Evolutionary conservation across 1,140 invertebrate genomes (phyloP).

Genomic region (Temnothorax longispinosus): DNA sequence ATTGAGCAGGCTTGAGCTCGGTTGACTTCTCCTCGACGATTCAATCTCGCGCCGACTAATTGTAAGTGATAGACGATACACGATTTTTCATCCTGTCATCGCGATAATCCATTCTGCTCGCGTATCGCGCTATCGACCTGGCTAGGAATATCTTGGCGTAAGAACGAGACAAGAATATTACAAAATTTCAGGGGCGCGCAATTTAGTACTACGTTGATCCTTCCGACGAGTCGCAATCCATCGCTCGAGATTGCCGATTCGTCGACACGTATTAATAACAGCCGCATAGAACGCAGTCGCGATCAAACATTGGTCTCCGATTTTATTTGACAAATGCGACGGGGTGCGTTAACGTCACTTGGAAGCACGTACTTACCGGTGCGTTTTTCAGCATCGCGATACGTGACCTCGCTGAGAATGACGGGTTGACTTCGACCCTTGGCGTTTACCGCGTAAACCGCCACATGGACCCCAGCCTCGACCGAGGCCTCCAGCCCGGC

Average conservation of each 20-base stretch:
- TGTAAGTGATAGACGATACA: conserved; percentile 38
- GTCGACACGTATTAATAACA: background rate
- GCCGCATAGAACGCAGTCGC: background rate
- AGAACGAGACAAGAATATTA: background rate
- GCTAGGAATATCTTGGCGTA: background rate
- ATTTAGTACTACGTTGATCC: background rate
- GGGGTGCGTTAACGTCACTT: background rate
- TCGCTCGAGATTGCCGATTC: background rate
- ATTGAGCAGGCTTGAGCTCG: conserved; percentile 66
- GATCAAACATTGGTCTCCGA: background rate
- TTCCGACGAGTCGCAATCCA: too few species aligned
- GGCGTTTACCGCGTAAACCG: conserved; percentile 91
- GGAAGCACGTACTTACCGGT: conserved; percentile 88
- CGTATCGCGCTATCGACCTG: background rate
- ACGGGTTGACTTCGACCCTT: conserved; percentile 91
- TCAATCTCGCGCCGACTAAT: conserved; percentile 30
- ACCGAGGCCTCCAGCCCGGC: conserved; percentile 89
- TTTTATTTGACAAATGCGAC: background rate
- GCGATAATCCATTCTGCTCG: background rate
- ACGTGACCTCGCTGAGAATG: conserved; percentile 90
- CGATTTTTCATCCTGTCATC: conserved; percentile 68
- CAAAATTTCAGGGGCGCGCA: background rate
- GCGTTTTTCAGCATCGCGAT: conserved; percentile 92
- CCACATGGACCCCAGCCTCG: conserved; percentile 91
- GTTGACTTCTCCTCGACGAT: conserved; percentile 47